Base-by-base conservation (phyloP, 1,140 invertebrate genomes). In the Drosophila nannoptera region DNA sequence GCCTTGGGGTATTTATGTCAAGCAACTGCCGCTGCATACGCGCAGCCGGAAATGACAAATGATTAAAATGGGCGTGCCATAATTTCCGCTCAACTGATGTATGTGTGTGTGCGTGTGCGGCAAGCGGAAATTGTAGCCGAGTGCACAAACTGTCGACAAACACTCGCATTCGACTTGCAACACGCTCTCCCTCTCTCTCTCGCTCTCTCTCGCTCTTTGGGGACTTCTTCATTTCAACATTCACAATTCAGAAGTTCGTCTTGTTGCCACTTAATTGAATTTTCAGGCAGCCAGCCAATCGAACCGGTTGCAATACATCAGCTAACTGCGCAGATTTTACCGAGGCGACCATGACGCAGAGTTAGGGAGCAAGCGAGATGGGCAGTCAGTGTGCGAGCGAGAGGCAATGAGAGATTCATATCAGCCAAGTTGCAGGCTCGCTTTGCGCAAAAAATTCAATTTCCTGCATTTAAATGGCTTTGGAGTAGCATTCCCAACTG, bases 41-140 rank as follows among this genome's bases (percentile, higher is more conserved):
- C 45, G 55, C 48, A 35, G 52, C 52, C 77, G 80, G 80, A 84
- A 77, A 84, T 84, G 73, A 65, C 80, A 60, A 80, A 86, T 86
- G 80, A 84, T 84, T 84, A 80, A 86, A 84, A 80, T 84, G 80
- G 80, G 80, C 80, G 80, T 84, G 76, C 81, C 80, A 76, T 84
- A 86, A 84, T 84, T 84, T 84, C 80, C 80, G 80, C 63, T 40
- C 22, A 48, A 45, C 46, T 42, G 61, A 62, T 38, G 50, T 14
- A 36, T 36, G 12, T 7, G 40, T 14, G 40, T 16, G 40, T 43
- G 40, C 14, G 55, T 38, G 50, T 65, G 53, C 63, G 65, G 66
- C 66, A 49, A 49, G 68, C 80, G 80, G 80, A 84, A 84, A 86
- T 86, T 84, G 76, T 60, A 63, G 50, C 53, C 64, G 63, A 66